Evolutionary conservation across 1,140 invertebrate genomes (phyloP), one percentile per base, ranked within the genome.

Genomic region (Bombus sibiricus): DNA sequence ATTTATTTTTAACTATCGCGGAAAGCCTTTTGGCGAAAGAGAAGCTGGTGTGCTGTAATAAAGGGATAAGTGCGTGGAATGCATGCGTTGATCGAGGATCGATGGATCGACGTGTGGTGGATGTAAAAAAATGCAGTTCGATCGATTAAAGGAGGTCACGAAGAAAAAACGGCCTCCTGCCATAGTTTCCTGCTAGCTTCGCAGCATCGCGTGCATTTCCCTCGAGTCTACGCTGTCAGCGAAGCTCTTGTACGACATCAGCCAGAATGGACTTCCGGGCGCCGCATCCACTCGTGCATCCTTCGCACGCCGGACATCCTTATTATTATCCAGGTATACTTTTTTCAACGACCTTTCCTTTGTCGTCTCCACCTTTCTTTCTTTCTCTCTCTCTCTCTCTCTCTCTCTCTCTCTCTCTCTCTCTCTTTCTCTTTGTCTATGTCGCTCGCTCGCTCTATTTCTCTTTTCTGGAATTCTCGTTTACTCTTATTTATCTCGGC

Each of bases 201-300:
- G 28, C 59, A 79, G 71, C 66, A 41, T 73, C 41, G 77, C 68
- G 57, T 68, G 80, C 83, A 82, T 86, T 68, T 78, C 74, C 69
- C 64, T 83, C 68, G 76, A 43, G 39, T 79, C 64, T 75, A 80
- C 73, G 74, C 12, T 28, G 64, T 57, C 43, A 53, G 68, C 66
- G 32, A 18, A 85, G 68, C 78, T 82, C 84, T 78, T 37, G 68
- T 39, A 79, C 59, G 34, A 68, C 59, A 71, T 39, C 12, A 6
- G n/a, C 66, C 81, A 92, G 89, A 91, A 95, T 94, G 94, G 94
- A 95, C 92, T 95, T 94, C 92, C 94, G 94, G 75, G 93, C 94
- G 74, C 94, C 94, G 25, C 94, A 95, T 91, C 94, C 94, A 78
- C 93, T 93, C 84, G 92, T 94, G 86, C 94, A 94, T 86, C 93